Evolutionary conservation across 2,797 vertebrate genomes (phyloP), one percentile per base, ranked within the genome.

Genomic region (Acridotheres tristis): DNA sequence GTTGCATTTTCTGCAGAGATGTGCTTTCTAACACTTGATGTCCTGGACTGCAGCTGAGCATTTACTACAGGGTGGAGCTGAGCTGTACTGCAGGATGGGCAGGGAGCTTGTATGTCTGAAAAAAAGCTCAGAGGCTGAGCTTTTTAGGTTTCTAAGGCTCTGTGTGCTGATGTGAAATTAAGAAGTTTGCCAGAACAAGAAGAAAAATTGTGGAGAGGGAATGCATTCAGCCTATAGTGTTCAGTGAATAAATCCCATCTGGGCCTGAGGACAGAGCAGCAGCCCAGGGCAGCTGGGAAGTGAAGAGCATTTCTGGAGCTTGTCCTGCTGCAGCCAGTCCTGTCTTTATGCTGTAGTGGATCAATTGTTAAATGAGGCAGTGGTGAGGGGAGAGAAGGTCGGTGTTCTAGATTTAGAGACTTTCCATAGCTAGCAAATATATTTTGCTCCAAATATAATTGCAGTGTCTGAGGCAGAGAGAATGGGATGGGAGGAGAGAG

Each of bases 101-200:
- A 72, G 66, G 43, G 40, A 80, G 47, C 1, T 0, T 7, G 3
- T 11, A 0, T 4, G 34, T 30, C 55, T 45, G 29, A 62, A 61
- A 68, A 48, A 45, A 23, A 32, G 3, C 20, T 38, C 53, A 50
- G 54, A 40, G 76, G 26, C 13, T 69, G 77, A 73, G 72, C 3
- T 69, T 43, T 27, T 30, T 17, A 10, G 11, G 23, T 58, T n/a
- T 85, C 57, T 55, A 51, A 83, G 32, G 18, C 21, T 69, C 7
- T 26, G 14, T 9, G 26, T 32, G 50, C 47, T 61, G 42, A 26
- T 72, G 26, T n/a, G 26, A 89, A 72, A 75, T 32, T 23, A 53
- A 20, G 48, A 63, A 22, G 23, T 79, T 81, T 29, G 34, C 11
- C 11, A 25, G 61, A 69, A 79, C 8, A 67, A 57, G 48, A 66